Evolutionary conservation across 2,888 invertebrate genomes (phyloP).

Genomic region (Noctua janthe): DNA sequence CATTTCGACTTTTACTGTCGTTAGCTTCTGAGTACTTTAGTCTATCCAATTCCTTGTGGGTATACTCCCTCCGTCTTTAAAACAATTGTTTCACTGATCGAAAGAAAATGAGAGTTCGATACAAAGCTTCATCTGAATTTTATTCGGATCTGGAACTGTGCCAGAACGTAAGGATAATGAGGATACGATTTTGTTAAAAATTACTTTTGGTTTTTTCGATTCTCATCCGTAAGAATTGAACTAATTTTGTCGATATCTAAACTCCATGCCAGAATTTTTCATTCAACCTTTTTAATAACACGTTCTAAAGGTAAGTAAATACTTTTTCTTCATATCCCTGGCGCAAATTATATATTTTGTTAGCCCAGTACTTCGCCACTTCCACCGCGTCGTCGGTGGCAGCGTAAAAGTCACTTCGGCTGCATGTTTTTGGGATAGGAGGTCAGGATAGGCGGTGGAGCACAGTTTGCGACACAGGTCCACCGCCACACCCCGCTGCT

Average conservation of each 20-base stretch:
- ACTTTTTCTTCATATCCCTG: no score
- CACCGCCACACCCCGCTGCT: no score
- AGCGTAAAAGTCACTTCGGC: no score
- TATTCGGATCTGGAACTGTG: constrained; percentile 16
- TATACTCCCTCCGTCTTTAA: not conserved
- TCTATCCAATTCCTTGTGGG: not conserved
- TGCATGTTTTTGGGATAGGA: no score
- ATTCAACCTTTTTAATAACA: not conserved
- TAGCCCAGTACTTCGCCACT: no score
- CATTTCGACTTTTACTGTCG: not conserved
- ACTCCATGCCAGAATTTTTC: not conserved
- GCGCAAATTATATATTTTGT: no score
- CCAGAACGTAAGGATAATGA: constrained; percentile 19
- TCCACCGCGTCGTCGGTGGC: no score
- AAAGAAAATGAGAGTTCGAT: constrained; percentile 51
- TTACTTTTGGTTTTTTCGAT: not conserved
- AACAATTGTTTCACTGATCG: constrained; percentile 35
- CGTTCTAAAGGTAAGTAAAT: not conserved
- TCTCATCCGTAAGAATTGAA: not conserved
- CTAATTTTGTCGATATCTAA: constrained; percentile 2
- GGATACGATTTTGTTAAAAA: constrained; percentile 7
- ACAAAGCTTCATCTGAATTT: constrained; percentile 33
- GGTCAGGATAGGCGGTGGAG: no score
- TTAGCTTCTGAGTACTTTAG: not conserved
- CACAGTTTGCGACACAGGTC: no score